Conservation (phyloP, 2,113 vertebrate genomes). For the Pygoscelis antarcticus region DNA sequence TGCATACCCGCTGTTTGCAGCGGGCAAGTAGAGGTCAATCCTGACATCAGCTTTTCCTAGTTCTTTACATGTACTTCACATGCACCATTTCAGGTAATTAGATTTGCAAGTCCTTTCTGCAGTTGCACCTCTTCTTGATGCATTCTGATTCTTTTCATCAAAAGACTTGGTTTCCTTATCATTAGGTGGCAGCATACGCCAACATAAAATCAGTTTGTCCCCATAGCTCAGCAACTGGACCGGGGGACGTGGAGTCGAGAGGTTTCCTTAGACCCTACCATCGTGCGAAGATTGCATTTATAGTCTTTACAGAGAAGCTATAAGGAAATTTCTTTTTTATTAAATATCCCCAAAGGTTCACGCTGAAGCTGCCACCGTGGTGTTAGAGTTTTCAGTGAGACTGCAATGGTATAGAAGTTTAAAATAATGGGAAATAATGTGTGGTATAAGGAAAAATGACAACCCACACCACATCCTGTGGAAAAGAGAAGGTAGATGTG, state of each 20-base stretch:
- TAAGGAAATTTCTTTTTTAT: too few species aligned
- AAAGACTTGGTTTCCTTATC: not conserved
- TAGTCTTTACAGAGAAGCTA: not conserved
- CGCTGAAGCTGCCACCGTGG: not conserved
- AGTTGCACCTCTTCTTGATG: not conserved
- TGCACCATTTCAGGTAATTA: fast-evolving
- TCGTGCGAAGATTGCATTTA: too few species aligned
- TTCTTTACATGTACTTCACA: fast-evolving
- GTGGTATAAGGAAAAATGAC: not conserved
- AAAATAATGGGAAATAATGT: not conserved
- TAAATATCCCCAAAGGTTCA: not conserved
- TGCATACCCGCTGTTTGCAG: too few species aligned
- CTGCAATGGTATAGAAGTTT: not conserved
- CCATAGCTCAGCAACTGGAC: not conserved
- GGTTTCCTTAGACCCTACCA: not conserved
- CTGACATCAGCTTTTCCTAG: fast-evolving
- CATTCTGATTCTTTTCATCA: not conserved
- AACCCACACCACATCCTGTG: too few species aligned
- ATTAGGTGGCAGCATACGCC: conserved; percentile 31
- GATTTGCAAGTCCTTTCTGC: not conserved
- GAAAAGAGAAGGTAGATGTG: not conserved
- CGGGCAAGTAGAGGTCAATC: not conserved
- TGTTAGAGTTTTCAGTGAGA: not conserved
- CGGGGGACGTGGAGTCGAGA: fast-evolving
- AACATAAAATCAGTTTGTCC: not conserved